These are phyloP conservation scores for Solenopsis invicta DNA, from an alignment of 1,140 invertebrate genomes.

Conservation along the genomic window DNA sequence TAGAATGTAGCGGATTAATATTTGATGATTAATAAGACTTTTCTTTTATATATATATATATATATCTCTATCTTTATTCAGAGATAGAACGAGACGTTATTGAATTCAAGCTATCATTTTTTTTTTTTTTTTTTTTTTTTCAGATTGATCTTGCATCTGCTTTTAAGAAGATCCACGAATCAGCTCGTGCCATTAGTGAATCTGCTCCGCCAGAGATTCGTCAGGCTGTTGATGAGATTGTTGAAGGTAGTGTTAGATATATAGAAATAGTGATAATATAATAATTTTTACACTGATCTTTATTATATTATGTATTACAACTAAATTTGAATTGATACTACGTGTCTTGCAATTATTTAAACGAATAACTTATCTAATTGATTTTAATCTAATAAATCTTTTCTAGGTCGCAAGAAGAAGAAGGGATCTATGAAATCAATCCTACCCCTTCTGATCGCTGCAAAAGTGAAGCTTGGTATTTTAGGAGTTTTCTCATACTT, in stretches of 20 bases:
- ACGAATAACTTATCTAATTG: background rate
- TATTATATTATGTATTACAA: background rate
- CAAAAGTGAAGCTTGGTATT: constrained; percentile 89
- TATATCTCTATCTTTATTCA: background rate
- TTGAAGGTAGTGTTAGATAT: constrained; percentile 86
- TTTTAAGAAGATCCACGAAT: constrained; percentile 85
- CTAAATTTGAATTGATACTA: constrained; percentile 4
- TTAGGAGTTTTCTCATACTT: constrained; percentile 88
- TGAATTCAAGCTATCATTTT: background rate
- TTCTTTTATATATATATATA: too few relatives aligned
- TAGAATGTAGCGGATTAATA: background rate
- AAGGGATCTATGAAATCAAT: constrained; percentile 88
- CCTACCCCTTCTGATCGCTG: constrained; percentile 88
- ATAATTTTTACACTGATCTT: background rate
- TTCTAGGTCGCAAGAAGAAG: constrained; percentile 89
- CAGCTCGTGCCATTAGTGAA: constrained; percentile 87
- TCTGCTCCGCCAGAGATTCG: constrained; percentile 86
- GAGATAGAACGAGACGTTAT: background rate
- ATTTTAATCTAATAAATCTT: constrained; percentile 18
- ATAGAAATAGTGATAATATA: constrained; percentile 13
- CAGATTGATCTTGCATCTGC: constrained; percentile 87
- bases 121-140: constrained; percentile 29
- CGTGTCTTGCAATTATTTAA: background rate
- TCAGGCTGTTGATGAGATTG: constrained; percentile 87
- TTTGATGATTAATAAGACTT: background rate